Percentiles rank a stretch among this genome's conserved stretches.
These are phyloP conservation scores for Cavia aperea DNA, from an alignment of 2,113 vertebrate species.

Conservation along the genomic window DNA sequence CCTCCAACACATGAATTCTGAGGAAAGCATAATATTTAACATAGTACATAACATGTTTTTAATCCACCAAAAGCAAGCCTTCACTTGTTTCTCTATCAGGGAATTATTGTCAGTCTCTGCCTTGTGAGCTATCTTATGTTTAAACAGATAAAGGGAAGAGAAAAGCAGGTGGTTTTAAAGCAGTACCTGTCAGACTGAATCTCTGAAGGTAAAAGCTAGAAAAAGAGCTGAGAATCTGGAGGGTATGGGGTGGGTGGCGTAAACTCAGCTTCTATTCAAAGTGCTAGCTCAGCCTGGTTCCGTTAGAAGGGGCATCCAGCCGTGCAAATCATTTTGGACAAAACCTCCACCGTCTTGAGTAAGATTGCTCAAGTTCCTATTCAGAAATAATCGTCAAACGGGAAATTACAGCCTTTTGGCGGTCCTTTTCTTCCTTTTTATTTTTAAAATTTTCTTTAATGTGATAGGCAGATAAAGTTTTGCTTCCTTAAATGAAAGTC, in stretches of 20 bases:
- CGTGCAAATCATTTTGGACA: background rate
- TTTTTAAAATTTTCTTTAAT: conserved; percentile 55
- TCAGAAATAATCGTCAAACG: conserved; percentile 61
- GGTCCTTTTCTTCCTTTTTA: conserved; percentile 69
- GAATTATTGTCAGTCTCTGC: background rate
- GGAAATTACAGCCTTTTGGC: conserved; percentile 66
- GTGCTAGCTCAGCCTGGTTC: fast-evolving
- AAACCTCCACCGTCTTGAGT: background rate
- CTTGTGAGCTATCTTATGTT: background rate
- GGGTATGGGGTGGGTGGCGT: fast-evolving
- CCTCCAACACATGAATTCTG: background rate
- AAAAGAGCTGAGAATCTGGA: background rate
- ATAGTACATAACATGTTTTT: background rate
- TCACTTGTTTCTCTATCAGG: background rate
- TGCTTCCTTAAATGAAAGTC: conserved; percentile 67
- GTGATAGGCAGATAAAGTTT: conserved; percentile 51
- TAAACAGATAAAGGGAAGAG: background rate
- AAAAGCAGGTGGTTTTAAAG: background rate
- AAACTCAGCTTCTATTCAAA: background rate
- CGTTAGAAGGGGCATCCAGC: fast-evolving
- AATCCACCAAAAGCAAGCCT: background rate
- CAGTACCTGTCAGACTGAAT: background rate
- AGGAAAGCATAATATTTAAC: background rate
- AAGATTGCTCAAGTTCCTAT: conserved; percentile 59
- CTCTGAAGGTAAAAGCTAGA: background rate